Evolutionary conservation across 2,113 vertebrate species (phyloP).

Genomic region (Sisor rabdophorus): DNA sequence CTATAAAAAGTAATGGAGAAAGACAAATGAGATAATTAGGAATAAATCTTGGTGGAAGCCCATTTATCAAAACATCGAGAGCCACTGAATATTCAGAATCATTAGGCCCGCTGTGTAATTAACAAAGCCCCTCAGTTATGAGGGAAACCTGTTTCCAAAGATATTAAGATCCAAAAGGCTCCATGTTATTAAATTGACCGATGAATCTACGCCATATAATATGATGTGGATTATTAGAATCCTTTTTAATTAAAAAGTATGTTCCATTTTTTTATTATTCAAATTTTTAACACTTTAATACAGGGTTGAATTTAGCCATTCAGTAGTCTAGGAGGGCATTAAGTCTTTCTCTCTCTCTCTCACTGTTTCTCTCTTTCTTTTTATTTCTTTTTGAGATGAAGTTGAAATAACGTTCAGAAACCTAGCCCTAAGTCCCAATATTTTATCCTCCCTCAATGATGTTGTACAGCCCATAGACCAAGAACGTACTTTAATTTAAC

Average conservation of each 20-base stretch:
- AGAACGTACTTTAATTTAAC: constrained; percentile 65
- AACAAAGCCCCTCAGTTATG: constrained; percentile 79
- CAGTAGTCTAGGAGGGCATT: constrained; percentile 65
- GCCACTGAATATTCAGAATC: constrained; percentile 95
- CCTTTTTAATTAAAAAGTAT: constrained; percentile 84
- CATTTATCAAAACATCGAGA: constrained; percentile 95
- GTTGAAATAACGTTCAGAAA: constrained; percentile 53
- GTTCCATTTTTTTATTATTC: constrained; percentile 71
- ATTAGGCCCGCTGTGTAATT: constrained; percentile 92
- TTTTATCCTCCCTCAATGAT: constrained; percentile 60
- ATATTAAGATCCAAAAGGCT: constrained; percentile 90
- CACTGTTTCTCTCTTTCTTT: constrained; percentile 22
- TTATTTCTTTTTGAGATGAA: constrained; percentile 7
- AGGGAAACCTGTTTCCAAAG: constrained; percentile 85
- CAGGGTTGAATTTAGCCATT: constrained; percentile 73
- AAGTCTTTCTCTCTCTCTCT: constrained; percentile 45
- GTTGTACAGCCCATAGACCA: constrained; percentile 63
- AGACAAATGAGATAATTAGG: constrained; percentile 99
- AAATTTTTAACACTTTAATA: constrained; percentile 79
- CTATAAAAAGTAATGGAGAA: constrained; percentile 99
- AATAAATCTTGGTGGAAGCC: constrained; percentile 97
- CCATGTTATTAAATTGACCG: constrained; percentile 90
- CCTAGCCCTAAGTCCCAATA: constrained; percentile 60
- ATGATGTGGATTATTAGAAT: constrained; percentile 90
- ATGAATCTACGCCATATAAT: constrained; percentile 84